Conservation (phyloP, 2,113 vertebrate species). For the Tiliqua scincoides region DNA sequence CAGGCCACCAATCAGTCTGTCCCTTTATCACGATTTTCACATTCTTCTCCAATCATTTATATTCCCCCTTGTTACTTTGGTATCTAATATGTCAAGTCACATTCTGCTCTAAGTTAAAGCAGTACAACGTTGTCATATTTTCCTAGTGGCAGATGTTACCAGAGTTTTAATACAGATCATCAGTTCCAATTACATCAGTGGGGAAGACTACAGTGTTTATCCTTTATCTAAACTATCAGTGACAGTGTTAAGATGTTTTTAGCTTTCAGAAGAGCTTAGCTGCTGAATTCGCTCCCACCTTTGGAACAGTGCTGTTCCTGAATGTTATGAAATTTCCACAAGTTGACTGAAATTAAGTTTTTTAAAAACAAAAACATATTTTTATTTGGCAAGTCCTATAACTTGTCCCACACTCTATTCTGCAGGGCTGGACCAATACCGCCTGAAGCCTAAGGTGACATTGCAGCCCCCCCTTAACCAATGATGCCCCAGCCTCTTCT, state of each 20-base stretch:
- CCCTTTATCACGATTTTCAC: not conserved
- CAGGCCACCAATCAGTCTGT: not conserved
- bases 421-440: not conserved
- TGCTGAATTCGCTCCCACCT: conserved; percentile 38
- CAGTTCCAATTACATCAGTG: conserved; percentile 68
- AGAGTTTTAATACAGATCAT: conserved; percentile 74
- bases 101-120: conserved; percentile 18
- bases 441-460: too few species aligned
- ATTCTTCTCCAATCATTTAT: not conserved
- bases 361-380: not conserved
- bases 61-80: not conserved
- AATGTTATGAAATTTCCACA: conserved; percentile 46
- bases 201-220: conserved; percentile 68
- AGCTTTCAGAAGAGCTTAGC: conserved; percentile 64
- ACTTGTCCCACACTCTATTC: not conserved
- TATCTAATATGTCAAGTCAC: conserved; percentile 12
- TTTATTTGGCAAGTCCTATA: not conserved
- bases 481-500: too few species aligned
- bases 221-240: conserved; percentile 69
- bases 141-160: conserved; percentile 69
- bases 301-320: conserved; percentile 43
- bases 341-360: conserved; percentile 29
- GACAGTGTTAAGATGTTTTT: conserved; percentile 59
- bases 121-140: conserved; percentile 37
- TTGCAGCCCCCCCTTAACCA: too few species aligned